Base-by-base conservation (phyloP, 2,113 vertebrate species). In the Vanacampus margaritifer region DNA sequence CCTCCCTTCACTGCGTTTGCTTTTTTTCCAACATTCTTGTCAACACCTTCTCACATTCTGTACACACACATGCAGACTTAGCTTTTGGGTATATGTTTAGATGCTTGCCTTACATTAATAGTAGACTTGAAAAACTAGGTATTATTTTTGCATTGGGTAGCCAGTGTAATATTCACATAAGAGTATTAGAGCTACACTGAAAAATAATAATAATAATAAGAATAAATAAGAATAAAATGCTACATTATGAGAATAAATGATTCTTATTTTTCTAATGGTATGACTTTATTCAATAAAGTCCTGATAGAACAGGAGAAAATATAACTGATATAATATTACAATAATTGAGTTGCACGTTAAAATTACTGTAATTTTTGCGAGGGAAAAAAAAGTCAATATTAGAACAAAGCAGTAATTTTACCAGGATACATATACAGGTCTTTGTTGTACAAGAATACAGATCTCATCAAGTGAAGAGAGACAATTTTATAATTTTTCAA, bases 1-100 rank as follows among this genome's bases (percentile, higher is more conserved):
- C 71, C 78, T 46, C 70, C 67, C 71, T 62, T 57, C 73, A 79
- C 43, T 43, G 65, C 45, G n/a, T 45, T 64, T 50, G 68, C 66
- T 74, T 64, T 74, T 64, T 62, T 41, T 41, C 36, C 59, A 43
- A 45, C n/a, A 41, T 24, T 26, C 37, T 26, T 62, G 60, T 62
- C 60, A 43, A 26, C 60, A 62, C 39, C 28, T 32, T 32, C 60
- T 83, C 70, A 67, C 28, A 35, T 57, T 68, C 54, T 69, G 69
- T 64, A 69, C 76, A 70, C 65, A 64, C 24, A 61, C 11, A 51
- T 8, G 12, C 68, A 71, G 24, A 46, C 17, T 32, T 26, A 32
- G 41, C 43, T 48, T n/a, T 64, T 64, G 24, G 4, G 24, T 35
- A 35, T 16, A 17, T 32, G 35, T 36, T 59, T 64, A 6, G 5